These are phyloP conservation scores for Mya arenaria DNA, from an alignment of 1,140 invertebrate genomes.

Conservation along the genomic window DNA sequence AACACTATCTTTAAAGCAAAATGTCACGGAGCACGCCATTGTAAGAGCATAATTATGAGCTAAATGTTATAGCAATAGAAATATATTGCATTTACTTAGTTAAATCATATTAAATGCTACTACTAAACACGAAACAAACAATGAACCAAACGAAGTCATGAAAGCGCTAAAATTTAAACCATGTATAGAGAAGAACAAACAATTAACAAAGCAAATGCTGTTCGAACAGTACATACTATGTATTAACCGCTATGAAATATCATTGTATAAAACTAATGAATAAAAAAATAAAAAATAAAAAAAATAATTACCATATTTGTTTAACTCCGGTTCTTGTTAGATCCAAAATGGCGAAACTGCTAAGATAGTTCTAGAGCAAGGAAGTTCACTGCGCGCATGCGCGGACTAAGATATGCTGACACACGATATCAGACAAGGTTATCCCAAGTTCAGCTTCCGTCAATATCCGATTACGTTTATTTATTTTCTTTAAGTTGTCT, in stretches of 20 bases:
- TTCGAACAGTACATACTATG: neutral
- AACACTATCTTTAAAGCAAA: too few species aligned
- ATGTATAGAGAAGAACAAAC: neutral
- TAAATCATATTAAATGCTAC: neutral
- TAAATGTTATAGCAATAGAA: too few species aligned
- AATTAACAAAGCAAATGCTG: neutral
- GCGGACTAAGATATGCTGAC: constrained; percentile 28
- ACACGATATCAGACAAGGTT: constrained; percentile 26
- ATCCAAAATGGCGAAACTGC: constrained; percentile 51
- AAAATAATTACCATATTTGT: constrained; percentile 47
- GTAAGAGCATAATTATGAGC: too few species aligned
- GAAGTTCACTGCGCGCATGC: constrained; percentile 39
- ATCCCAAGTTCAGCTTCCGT: neutral
- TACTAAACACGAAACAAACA: neutral
- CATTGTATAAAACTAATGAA: constrained; percentile 15
- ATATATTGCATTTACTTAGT: too few species aligned
- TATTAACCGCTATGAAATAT: neutral
- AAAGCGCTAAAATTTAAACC: neutral
- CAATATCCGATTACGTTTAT: neutral
- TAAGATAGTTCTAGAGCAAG: constrained; percentile 31
- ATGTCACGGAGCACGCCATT: too few species aligned
- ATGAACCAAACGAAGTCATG: neutral
- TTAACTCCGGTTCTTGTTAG: constrained; percentile 34
- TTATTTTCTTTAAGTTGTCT: neutral
- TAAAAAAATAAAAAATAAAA: neutral